A percentile compares a stretch with the other conserved stretches of the same genome.
Conservation (phyloP, 2,797 vertebrate genomes). For the Knipowitschia caucasica region DNA sequence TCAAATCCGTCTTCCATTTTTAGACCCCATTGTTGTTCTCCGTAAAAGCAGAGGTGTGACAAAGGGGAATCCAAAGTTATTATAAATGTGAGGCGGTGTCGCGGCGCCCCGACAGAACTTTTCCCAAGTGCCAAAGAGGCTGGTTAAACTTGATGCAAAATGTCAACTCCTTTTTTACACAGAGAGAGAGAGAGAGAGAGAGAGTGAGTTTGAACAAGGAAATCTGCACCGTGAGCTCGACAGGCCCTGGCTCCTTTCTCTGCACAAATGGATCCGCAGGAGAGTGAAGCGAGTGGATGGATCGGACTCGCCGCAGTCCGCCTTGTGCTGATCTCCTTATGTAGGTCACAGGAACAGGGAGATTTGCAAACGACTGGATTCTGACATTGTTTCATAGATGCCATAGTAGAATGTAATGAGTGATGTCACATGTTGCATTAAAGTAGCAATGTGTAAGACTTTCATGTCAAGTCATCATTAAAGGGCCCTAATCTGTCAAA, state of each 20-base stretch:
- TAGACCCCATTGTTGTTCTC: not conserved
- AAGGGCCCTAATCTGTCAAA: no score
- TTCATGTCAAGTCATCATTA: no score
- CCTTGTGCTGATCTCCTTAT: conserved; percentile 58
- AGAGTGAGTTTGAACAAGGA: not conserved
- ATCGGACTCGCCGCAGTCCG: conserved; percentile 51
- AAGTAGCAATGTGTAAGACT: no score
- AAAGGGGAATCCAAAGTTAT: conserved; percentile 9
- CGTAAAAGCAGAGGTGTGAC: conserved; percentile 2
- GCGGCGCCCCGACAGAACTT: conserved; percentile 24
- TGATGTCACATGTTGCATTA: no score
- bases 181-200: conserved; percentile 23
- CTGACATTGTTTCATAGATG: conserved; percentile 53
- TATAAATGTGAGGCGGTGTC: not conserved
- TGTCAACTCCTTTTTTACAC: conserved; percentile 28
- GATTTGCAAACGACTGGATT: conserved; percentile 46
- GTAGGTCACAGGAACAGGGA: conserved; percentile 59
- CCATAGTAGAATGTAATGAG: no score
- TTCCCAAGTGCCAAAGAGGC: conserved; percentile 13
- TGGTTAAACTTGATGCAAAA: conserved; percentile 35
- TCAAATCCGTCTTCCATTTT: not conserved
- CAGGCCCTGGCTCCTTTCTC: conserved; percentile 41
- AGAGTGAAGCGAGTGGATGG: conserved; percentile 47
- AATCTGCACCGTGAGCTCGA: conserved; percentile 57
- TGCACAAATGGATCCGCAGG: conserved; percentile 45